Evolutionary conservation across 1,140 invertebrate genomes (phyloP).

Genomic region (Sarcophaga bullata): DNA sequence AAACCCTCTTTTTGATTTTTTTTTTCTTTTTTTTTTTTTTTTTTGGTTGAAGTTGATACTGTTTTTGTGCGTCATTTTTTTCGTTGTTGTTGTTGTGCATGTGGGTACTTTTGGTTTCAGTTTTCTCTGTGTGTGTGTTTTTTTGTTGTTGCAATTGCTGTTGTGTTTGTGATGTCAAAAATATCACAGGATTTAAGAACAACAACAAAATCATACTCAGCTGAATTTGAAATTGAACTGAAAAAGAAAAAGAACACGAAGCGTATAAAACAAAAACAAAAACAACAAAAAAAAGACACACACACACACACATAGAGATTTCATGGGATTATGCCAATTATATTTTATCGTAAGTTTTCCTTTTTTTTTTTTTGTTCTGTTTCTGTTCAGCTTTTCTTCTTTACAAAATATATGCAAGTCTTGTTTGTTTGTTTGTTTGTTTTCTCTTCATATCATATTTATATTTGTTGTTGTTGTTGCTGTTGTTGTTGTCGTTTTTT

Average conservation of each 20-base stretch:
- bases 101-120: too few species aligned
- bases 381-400: background rate
- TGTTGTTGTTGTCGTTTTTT: background rate
- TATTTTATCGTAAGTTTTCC: conserved; percentile 22
- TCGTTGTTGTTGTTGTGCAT: too few species aligned
- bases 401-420: too few species aligned
- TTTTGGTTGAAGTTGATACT: background rate
- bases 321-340: conserved; percentile 26
- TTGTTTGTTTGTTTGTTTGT: too few species aligned
- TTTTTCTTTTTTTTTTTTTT: too few species aligned
- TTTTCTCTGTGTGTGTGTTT: background rate
- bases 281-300: background rate
- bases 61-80: background rate
- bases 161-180: conserved; percentile 14
- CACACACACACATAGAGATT: background rate
- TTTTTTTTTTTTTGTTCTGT: background rate
- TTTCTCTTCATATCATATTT: too few species aligned
- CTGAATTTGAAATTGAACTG: background rate
- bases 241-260: too few species aligned
- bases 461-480: background rate
- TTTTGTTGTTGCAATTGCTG: background rate
- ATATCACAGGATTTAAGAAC: conserved; percentile 24
- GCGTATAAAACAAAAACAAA: too few species aligned
- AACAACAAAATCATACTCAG: background rate
- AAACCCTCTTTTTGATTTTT: background rate